These are phyloP conservation scores for Eurois occulta DNA, from an alignment of 2,888 invertebrate genomes.

Conservation along the genomic window DNA sequence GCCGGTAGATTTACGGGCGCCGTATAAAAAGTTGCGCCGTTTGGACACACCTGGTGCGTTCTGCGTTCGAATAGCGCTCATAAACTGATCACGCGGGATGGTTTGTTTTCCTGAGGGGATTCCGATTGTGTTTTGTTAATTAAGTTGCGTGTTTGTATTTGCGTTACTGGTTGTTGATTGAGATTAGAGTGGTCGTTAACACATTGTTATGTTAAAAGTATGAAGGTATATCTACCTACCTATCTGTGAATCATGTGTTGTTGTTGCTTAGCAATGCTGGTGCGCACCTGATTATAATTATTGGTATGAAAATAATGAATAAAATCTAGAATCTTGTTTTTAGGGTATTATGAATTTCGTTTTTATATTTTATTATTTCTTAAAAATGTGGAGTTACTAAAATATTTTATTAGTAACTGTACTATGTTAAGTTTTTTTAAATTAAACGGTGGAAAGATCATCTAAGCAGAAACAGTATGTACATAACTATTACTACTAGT, in stretches of 20 bases:
- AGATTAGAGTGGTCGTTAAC: background rate
- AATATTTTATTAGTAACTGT: background rate
- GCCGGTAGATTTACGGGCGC: slow-evolving; percentile 73
- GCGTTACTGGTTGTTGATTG: slow-evolving; percentile 14
- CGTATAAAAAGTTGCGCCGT: slow-evolving; percentile 75
- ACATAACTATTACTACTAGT: background rate
- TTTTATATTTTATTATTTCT: background rate
- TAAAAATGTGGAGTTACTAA: too few species aligned
- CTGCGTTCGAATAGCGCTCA: slow-evolving; percentile 44
- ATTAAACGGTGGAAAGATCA: background rate
- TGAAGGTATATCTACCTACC: background rate
- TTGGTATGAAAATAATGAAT: background rate
- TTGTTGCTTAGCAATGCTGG: background rate
- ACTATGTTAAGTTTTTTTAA: background rate
- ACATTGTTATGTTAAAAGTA: background rate
- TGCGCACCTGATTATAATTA: background rate
- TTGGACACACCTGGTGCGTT: slow-evolving; percentile 72
- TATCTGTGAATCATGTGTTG: background rate
- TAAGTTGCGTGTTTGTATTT: slow-evolving; percentile 33
- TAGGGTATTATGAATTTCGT: background rate
- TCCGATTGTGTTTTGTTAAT: slow-evolving; percentile 50
- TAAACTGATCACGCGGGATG: slow-evolving; percentile 64
- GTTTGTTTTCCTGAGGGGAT: slow-evolving; percentile 9
- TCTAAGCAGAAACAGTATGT: background rate
- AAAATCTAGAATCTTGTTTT: background rate